Evolutionary conservation across 1,140 invertebrate genomes (phyloP).

Genomic region (Bombus pascuorum): DNA sequence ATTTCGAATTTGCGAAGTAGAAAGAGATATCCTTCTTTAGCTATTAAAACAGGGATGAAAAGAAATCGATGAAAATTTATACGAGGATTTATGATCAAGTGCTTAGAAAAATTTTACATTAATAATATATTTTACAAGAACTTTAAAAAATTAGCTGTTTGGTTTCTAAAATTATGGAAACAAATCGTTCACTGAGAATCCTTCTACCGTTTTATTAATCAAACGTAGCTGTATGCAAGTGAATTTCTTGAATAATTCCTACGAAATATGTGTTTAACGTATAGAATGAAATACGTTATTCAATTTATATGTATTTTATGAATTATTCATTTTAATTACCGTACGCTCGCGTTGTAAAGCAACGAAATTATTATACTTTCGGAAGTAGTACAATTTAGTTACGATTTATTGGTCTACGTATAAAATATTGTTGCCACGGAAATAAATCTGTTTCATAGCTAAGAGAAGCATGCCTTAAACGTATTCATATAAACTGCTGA

Average conservation of each 20-base stretch:
- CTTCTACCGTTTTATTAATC: not conserved
- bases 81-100: no score
- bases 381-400: not conserved
- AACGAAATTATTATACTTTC: not conserved
- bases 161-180: no score
- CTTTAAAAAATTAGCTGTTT: no score
- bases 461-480: conserved; percentile 28
- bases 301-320: not conserved
- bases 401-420: not conserved
- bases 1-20: not conserved
- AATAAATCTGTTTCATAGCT: conserved; percentile 27
- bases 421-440: conserved; percentile 9
- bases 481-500: conserved; percentile 33
- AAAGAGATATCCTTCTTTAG: no score
- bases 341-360: not conserved
- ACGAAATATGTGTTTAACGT: not conserved
- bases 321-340: not conserved
- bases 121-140: no score
- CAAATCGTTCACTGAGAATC: no score
- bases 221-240: no score
- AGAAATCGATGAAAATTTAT: no score
- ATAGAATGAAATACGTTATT: not conserved
- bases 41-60: no score
- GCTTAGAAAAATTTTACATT: no score
- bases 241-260: not conserved